phyloP scores from a whole-genome alignment of 2,797 vertebrate genomes.

The Liasis olivaceus region DNA sequence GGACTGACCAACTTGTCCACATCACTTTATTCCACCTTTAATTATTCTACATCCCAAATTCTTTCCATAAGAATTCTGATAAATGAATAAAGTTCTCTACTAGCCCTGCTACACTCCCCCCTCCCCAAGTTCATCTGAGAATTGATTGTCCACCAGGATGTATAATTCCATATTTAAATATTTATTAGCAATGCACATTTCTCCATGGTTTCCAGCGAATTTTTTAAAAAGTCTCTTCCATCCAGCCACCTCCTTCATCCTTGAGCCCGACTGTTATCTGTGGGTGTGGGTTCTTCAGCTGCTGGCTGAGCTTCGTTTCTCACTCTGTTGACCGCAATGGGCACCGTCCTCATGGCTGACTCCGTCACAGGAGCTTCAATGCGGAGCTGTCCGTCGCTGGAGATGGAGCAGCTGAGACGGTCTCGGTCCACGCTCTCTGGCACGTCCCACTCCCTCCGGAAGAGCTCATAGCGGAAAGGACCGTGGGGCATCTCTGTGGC shows the following conservation, averaged over 20 bases:
- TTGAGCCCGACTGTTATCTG: neutral
- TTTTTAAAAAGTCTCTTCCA: neutral
- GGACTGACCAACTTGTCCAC: neutral
- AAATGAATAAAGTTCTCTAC: neutral
- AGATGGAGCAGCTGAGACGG: constrained; percentile 75
- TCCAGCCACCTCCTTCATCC: neutral
- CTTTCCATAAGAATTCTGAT: neutral
- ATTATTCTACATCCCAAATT: neutral
- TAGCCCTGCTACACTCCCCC: neutral
- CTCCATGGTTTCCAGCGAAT: neutral
- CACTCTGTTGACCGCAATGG: neutral
- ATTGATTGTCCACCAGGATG: neutral
- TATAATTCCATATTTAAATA: neutral
- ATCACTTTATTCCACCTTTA: neutral
- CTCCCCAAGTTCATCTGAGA: neutral
- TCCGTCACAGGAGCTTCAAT: constrained; percentile 62
- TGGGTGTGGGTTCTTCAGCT: neutral
- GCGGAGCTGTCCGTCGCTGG: constrained; percentile 72
- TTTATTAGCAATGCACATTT: neutral
- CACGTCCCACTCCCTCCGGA: constrained; percentile 78
- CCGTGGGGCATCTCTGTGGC: constrained; percentile 76
- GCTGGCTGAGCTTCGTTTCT: neutral
- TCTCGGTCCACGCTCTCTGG: constrained; percentile 73
- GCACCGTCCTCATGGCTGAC: neutral
- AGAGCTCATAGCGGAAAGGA: constrained; percentile 77